Evolutionary conservation across 2,113 vertebrate genomes (phyloP).

Genomic region (Ptyas mucosa): DNA sequence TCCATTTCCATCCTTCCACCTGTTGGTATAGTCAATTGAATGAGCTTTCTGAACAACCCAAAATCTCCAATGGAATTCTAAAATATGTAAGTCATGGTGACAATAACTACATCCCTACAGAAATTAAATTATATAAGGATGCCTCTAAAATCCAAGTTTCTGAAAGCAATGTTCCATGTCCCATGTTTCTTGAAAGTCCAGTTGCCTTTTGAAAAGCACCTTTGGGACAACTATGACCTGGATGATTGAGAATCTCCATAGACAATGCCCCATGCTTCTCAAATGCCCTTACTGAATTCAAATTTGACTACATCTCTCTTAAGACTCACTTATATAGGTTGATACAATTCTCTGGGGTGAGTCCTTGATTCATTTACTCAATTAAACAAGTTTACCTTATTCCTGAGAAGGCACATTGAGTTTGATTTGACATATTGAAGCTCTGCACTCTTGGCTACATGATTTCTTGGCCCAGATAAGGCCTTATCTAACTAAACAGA

Average conservation of each 20-base stretch:
- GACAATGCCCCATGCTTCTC: neutral
- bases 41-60: neutral
- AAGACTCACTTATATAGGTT: neutral
- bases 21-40: neutral
- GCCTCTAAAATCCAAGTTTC: neutral
- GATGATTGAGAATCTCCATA: too few species aligned
- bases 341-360: neutral
- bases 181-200: too few species aligned
- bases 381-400: neutral
- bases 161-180: too few species aligned
- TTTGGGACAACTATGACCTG: too few species aligned
- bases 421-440: neutral
- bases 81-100: neutral
- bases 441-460: neutral
- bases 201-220: too few species aligned
- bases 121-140: neutral
- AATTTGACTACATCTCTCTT: neutral
- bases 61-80: neutral
- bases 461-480: neutral
- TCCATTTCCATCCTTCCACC: neutral
- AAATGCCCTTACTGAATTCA: neutral
- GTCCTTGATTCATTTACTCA: neutral
- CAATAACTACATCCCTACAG: neutral
- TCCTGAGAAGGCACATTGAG: neutral
- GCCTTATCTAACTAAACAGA: neutral